Conservation (phyloP, 2,113 vertebrate species). For the Paralichthys olivaceus region DNA sequence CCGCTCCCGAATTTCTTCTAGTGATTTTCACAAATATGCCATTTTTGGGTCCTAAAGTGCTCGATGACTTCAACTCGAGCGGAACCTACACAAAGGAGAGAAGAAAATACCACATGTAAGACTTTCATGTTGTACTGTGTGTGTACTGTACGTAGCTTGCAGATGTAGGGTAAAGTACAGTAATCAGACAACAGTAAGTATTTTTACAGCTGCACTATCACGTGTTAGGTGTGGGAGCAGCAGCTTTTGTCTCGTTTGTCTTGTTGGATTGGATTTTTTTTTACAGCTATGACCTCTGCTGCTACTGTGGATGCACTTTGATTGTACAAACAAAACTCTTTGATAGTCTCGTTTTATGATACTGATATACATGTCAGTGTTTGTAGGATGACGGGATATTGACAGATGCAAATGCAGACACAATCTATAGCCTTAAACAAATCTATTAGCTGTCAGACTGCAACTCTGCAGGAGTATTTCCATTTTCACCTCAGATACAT, state of each 20-base stretch:
- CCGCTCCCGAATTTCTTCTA: conserved; percentile 38
- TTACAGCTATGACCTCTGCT: not conserved
- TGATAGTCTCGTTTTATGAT: not conserved
- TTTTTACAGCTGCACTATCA: not conserved
- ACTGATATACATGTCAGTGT: not conserved
- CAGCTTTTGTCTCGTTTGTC: not conserved
- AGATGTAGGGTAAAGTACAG: not conserved
- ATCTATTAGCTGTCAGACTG: not conserved
- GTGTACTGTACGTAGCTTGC: not conserved
- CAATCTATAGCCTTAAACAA: not conserved
- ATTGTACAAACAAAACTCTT: not conserved
- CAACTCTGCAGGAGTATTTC: not conserved
- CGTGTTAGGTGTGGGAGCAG: too few relatives aligned
- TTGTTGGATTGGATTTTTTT: not conserved
- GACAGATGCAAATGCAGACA: not conserved
- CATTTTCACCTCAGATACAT: not conserved
- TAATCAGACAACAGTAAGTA: not conserved
- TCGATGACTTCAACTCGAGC: conserved; percentile 88
- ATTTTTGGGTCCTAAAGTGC: conserved; percentile 89
- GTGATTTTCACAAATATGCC: conserved; percentile 88
- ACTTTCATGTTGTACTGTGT: not conserved
- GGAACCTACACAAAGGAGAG: conserved; percentile 85
- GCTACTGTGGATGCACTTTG: not conserved
- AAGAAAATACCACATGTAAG: conserved; percentile 14
- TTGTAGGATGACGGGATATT: not conserved